Percentiles rank a stretch among this genome's conserved stretches.
Conservation (phyloP, 2,888 invertebrate genomes). For the Polia nebulosa region DNA sequence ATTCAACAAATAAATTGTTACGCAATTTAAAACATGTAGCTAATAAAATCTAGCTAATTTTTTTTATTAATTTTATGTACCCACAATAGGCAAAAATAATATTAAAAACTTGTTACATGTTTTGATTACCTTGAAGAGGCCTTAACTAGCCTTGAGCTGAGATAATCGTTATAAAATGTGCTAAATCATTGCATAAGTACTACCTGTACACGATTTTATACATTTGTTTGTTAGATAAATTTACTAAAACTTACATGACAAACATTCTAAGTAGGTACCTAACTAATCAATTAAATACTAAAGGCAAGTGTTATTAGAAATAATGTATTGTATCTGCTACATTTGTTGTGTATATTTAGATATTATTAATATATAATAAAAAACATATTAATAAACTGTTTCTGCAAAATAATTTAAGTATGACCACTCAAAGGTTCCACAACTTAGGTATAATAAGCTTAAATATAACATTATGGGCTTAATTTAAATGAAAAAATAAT, state of each 20-base stretch:
- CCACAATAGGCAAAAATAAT: slow-evolving; percentile 17
- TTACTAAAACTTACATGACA: neutral
- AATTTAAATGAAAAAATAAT: too few relatives aligned
- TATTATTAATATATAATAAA: neutral
- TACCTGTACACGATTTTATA: slow-evolving; percentile 13
- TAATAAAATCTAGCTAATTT: neutral
- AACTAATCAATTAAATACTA: neutral
- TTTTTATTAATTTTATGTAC: slow-evolving; percentile 4
- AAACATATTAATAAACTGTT: neutral
- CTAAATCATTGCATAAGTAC: slow-evolving; percentile 35
- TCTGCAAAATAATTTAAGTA: slow-evolving; percentile 18
- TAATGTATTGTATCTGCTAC: neutral
- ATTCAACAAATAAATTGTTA: slow-evolving; percentile 1
- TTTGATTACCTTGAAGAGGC: slow-evolving; percentile 36
- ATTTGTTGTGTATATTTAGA: slow-evolving; percentile 2
- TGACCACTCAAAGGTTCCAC: slow-evolving; percentile 1
- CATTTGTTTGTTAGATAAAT: neutral
- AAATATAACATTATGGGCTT: neutral
- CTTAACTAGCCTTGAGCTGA: slow-evolving; percentile 28
- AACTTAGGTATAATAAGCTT: neutral
- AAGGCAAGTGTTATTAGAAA: neutral
- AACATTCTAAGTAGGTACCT: neutral
- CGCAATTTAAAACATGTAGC: neutral
- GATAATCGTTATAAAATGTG: slow-evolving; percentile 39
- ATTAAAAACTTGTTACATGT: slow-evolving; percentile 5